A percentile compares a stretch with the other conserved stretches of the same genome.
Evolutionary conservation across 2,113 vertebrate genomes (phyloP).

Genomic region (Pteruthius melanotis): DNA sequence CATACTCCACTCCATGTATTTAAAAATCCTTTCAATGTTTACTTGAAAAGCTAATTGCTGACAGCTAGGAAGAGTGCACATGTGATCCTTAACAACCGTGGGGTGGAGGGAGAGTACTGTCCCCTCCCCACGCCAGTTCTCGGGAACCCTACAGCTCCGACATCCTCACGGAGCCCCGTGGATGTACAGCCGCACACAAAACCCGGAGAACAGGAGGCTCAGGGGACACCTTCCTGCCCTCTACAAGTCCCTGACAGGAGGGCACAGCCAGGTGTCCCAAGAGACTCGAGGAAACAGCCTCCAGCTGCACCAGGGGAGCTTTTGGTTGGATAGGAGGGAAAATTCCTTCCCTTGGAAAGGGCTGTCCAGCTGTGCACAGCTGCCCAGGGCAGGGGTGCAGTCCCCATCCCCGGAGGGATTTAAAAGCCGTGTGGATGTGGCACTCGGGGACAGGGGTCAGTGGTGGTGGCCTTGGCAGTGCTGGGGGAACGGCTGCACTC

Average conservation of each 20-base stretch:
- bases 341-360: too few relatives aligned
- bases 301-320: fast-evolving
- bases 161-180: fast-evolving
- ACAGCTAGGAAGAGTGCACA: not conserved
- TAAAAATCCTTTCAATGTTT: not conserved
- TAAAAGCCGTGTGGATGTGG: not conserved
- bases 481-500: not conserved
- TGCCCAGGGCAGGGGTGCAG: not conserved
- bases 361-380: not conserved
- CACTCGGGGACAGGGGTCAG: fast-evolving
- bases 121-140: not conserved
- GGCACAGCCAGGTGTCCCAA: not conserved
- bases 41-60: not conserved
- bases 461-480: not conserved
- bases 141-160: not conserved
- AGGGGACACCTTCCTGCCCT: fast-evolving
- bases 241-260: not conserved
- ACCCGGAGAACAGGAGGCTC: not conserved
- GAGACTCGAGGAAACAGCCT: not conserved
- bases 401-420: not conserved
- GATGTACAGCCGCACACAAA: not conserved
- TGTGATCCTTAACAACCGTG: not conserved
- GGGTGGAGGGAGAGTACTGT: fast-evolving
- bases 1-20: not conserved
- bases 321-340: fast-evolving